These are phyloP conservation scores for Myiozetetes cayanensis DNA, from an alignment of 2,113 vertebrate genomes.

Conservation along the genomic window DNA sequence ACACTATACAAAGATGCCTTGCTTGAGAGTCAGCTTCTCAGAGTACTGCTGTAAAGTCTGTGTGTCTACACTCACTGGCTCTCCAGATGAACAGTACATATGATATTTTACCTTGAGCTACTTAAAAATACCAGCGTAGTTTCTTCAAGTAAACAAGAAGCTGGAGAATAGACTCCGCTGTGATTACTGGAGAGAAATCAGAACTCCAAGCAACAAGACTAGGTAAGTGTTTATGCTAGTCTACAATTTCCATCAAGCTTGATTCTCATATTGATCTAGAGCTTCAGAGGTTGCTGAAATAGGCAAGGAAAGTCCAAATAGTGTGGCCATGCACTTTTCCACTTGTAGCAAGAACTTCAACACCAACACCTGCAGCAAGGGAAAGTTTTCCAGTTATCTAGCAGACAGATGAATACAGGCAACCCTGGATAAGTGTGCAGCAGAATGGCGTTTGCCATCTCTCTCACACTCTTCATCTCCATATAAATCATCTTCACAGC, in stretches of 20 bases:
- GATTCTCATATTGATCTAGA: not conserved
- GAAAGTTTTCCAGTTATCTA: not conserved
- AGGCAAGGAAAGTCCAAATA: not conserved
- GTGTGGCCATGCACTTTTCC: not conserved
- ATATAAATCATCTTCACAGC: not conserved
- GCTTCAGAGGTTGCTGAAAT: not conserved
- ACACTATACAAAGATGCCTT: not conserved
- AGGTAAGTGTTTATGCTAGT: not conserved
- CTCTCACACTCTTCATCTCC: not conserved
- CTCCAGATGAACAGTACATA: not conserved
- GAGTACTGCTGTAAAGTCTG: not conserved
- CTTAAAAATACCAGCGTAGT: not conserved
- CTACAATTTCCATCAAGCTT: not conserved
- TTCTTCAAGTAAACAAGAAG: not conserved
- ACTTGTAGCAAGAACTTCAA: not conserved
- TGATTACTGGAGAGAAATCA: not conserved
- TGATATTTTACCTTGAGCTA: not conserved
- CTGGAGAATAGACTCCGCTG: not conserved
- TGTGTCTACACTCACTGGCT: not conserved
- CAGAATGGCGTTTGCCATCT: not conserved
- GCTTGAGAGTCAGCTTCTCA: not conserved
- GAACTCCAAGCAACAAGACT: not conserved
- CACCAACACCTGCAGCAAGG: not conserved
- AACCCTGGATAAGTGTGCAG: not conserved
- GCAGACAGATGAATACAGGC: not conserved